Percentiles rank a stretch among this genome's conserved stretches.
Conservation (phyloP, 2,888 invertebrate species). For the Phalangium opilio region DNA sequence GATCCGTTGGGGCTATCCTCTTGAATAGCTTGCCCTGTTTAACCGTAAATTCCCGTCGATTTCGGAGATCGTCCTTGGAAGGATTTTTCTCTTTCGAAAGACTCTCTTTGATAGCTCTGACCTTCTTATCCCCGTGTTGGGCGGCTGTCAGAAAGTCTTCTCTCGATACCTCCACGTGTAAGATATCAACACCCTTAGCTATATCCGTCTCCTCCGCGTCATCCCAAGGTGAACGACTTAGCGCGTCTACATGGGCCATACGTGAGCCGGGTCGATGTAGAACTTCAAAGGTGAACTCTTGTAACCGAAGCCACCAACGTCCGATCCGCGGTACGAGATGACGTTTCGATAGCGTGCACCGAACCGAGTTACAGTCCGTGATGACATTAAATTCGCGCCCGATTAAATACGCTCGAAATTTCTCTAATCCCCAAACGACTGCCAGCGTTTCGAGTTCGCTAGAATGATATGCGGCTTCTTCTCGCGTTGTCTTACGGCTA, state of each 20-base stretch:
- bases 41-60: too few relatives aligned
- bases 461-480: not conserved
- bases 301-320: conserved; percentile 1
- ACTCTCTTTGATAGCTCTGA: too few relatives aligned
- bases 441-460: conserved; percentile 5
- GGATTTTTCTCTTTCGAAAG: too few relatives aligned
- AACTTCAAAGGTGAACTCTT: conserved; percentile 7
- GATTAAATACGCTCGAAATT: conserved; percentile 3
- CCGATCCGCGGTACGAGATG: conserved; percentile 2
- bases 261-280: conserved; percentile 1
- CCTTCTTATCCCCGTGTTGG: too few relatives aligned
- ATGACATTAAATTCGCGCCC: conserved; percentile 3
- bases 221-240: not conserved
- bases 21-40: too few relatives aligned
- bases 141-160: too few relatives aligned
- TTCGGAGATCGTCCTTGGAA: too few relatives aligned
- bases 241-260: conserved; percentile 8
- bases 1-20: too few relatives aligned
- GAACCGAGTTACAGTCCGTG: not conserved
- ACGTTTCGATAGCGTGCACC: not conserved
- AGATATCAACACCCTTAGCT: too few relatives aligned
- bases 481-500: not conserved
- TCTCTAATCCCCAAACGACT: conserved; percentile 5
- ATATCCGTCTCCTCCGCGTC: too few relatives aligned
- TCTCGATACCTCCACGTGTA: too few relatives aligned